Percentiles rank a stretch among this genome's conserved stretches.
Evolutionary conservation across 2,797 vertebrate species (phyloP).

Genomic region (Platyrinchus mystaceus): DNA sequence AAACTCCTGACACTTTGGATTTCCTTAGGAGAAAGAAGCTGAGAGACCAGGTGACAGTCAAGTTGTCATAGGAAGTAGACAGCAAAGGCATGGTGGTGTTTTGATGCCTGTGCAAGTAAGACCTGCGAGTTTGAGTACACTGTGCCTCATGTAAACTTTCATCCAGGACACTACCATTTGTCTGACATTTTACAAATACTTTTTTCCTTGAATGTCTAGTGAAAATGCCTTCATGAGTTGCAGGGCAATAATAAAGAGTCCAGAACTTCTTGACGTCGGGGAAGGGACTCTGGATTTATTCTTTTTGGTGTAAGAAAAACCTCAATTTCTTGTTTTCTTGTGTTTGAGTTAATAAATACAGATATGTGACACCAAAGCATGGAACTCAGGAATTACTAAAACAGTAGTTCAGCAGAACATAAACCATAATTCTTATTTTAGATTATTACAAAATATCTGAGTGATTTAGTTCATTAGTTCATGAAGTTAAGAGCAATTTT

Average conservation of each 20-base stretch:
- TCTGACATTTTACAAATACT: not conserved
- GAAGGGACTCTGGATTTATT: not conserved
- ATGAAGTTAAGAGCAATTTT: not conserved
- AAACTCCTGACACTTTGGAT: not conserved
- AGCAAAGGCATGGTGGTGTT: not conserved
- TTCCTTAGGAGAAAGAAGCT: not conserved
- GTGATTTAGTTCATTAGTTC: not conserved
- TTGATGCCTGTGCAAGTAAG: not conserved
- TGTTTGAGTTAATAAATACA: not conserved
- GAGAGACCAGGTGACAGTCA: not conserved
- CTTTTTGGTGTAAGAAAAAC: not conserved
- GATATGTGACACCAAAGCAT: not conserved
- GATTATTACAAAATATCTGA: not conserved
- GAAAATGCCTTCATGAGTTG: not conserved
- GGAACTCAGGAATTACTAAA: not conserved
- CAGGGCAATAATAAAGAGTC: not conserved
- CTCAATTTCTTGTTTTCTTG: not conserved
- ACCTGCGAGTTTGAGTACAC: fast-evolving
- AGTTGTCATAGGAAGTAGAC: not conserved
- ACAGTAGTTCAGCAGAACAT: not conserved
- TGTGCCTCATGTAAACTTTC: fast-evolving
- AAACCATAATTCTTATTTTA: not conserved
- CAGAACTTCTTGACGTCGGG: fast-evolving
- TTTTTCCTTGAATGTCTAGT: not conserved
- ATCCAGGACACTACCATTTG: not conserved